Base-by-base conservation (phyloP, 2,113 vertebrate species). In the Cinclus mexicanus region DNA sequence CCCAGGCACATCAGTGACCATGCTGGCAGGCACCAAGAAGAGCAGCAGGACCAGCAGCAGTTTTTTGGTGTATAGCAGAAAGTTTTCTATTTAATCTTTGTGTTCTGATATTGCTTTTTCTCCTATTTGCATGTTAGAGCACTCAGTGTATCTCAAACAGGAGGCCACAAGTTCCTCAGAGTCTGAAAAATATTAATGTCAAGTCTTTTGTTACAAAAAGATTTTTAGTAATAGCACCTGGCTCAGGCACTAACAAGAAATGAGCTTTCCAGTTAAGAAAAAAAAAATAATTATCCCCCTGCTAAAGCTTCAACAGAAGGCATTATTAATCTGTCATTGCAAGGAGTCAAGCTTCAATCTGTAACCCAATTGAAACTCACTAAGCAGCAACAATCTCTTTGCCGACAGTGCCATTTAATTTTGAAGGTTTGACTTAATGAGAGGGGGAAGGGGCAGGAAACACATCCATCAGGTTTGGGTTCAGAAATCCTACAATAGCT, bases 321-420 rank as follows among this genome's bases (percentile, higher is more conserved):
- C 76, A 67, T 94, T 85, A 91, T 96, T 95, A 96, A 55, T 72
- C 55, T 88, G 92, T 88, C 94, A 94, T 23, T 75, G 70, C 65
- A 85, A 91, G 55, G 44, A 95, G 67, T 79, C 31, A 71, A 63
- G 37, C 75, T 94, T 92, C 90, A 93, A 93, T 74, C 88, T 86
- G 28, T 71, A 93, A 61, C 37, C 63, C 59, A 65, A 39, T 12
- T 87, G 87, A 87, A 95, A 85, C 42, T 93, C 87, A 90, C 91
- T 77, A 87, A 79, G 81, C 77, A 85, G 61, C 61, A 85, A 53
- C 80, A 91, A 87, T 83, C 49, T 87, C 83, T 78, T 63, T 52
- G 81, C 65, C 95, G 81, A 94, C 61, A 60, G 70, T 76, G 57
- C 79, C 89, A 91, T 55, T 84, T 94, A 47, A 93, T 89, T 79